Evolutionary conservation across 2,797 vertebrate species (phyloP).

Genomic region (Todus mexicanus): DNA sequence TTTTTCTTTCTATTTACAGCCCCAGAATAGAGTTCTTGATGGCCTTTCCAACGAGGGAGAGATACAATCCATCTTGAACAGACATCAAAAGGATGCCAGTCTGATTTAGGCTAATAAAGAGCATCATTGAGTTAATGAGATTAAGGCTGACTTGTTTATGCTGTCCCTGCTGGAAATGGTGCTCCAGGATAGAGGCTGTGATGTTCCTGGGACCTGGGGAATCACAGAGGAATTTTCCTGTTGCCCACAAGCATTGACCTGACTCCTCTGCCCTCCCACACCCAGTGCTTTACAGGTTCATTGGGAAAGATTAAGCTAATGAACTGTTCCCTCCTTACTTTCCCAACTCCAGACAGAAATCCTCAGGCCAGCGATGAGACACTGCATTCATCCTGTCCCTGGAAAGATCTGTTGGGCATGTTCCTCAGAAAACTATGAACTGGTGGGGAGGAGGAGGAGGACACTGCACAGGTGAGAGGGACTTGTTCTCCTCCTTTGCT

Average conservation of each 20-base stretch:
- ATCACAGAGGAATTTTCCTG: not conserved
- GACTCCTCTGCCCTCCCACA: not conserved
- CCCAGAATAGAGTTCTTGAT: not conserved
- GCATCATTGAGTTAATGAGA: conserved; percentile 37
- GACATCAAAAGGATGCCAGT: conserved; percentile 45
- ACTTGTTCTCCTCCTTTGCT: not conserved
- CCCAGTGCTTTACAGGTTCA: not conserved
- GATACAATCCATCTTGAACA: conserved; percentile 18
- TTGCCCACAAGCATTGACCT: not conserved
- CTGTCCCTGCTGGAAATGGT: conserved; percentile 5
- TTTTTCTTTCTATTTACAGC: conserved; percentile 8
- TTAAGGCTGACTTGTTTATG: conserved; percentile 26
- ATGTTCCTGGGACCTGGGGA: not conserved
- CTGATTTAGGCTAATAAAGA: conserved; percentile 46
- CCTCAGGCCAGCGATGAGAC: not conserved
- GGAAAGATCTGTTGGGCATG: not conserved
- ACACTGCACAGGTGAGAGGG: not conserved
- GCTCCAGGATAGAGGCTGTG: not conserved
- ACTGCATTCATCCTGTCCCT: not conserved
- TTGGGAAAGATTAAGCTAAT: not conserved
- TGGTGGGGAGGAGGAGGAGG: not conserved
- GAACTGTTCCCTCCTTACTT: not conserved
- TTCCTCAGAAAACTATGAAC: not conserved
- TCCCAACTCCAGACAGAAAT: not conserved
- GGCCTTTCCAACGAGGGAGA: not conserved